A percentile compares a stretch with the other conserved stretches of the same genome.
phyloP scores from a whole-genome alignment of 2,797 vertebrate species.

The Arremon aurantiirostris region DNA sequence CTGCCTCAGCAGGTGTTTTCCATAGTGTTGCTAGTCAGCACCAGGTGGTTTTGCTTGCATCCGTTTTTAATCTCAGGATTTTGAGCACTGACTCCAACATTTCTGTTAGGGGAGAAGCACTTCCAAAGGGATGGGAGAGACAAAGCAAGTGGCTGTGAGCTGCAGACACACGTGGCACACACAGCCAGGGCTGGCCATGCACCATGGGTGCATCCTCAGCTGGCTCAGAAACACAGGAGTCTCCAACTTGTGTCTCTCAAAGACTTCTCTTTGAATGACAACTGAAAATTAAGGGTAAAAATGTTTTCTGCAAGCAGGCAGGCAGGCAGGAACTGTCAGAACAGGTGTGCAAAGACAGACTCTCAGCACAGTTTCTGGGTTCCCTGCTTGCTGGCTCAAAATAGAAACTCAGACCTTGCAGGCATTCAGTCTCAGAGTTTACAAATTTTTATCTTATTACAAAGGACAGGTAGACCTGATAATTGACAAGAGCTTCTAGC shows the following conservation, averaged over 20 bases:
- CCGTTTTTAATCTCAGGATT: not conserved
- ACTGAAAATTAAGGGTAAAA: not conserved
- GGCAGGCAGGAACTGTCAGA: not conserved
- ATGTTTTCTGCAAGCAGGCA: not conserved
- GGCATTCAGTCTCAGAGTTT: not conserved
- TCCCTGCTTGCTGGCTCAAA: not conserved
- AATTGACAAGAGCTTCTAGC: constrained; percentile 1
- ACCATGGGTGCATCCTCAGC: rapidly evolving
- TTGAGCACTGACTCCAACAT: not conserved
- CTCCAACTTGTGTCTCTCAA: not conserved
- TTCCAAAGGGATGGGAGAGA: not conserved
- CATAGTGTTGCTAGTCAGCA: not conserved
- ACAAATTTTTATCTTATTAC: not conserved
- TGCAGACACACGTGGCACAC: not conserved
- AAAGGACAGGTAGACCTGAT: constrained; percentile 4
- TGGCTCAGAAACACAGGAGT: not conserved
- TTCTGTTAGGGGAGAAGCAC: not conserved
- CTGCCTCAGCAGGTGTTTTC: not conserved
- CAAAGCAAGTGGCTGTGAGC: rapidly evolving
- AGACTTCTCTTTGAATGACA: not conserved
- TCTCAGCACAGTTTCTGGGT: not conserved
- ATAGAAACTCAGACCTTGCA: not conserved
- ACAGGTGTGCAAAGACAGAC: not conserved
- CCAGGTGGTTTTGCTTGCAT: not conserved
- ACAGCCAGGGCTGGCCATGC: rapidly evolving